These are phyloP conservation scores for Coranthus polyacanthus DNA, from an alignment of 2,797 vertebrate genomes.

Conservation along the genomic window DNA sequence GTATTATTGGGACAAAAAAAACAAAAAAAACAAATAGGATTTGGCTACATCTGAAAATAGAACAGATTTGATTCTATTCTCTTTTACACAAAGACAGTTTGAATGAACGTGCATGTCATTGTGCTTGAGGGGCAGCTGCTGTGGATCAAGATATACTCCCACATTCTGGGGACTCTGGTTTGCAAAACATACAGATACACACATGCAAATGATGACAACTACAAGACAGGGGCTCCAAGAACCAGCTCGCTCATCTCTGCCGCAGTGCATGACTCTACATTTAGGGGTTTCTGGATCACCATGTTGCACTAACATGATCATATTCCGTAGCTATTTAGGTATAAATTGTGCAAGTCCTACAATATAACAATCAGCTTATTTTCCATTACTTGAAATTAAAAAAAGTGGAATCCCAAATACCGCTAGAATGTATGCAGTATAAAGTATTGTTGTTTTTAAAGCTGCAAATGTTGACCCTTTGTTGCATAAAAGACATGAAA, in stretches of 20 bases:
- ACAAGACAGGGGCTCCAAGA: slow-evolving; percentile 63
- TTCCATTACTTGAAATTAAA: no score
- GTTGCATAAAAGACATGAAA: no score
- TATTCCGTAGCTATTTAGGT: not conserved
- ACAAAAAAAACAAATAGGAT: slow-evolving; percentile 48
- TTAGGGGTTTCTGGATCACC: slow-evolving; percentile 14
- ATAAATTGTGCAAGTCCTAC: no score
- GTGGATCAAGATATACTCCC: slow-evolving; percentile 48
- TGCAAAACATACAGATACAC: slow-evolving; percentile 20
- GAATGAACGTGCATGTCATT: slow-evolving; percentile 44
- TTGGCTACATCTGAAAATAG: slow-evolving; percentile 59
- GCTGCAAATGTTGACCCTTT: no score
- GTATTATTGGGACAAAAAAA: slow-evolving; percentile 41
- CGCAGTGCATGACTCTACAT: slow-evolving; percentile 7
- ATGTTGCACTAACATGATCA: not conserved
- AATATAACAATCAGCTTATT: no score
- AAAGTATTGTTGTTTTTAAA: no score
- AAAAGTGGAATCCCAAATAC: no score
- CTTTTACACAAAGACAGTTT: slow-evolving; percentile 54
- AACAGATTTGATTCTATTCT: slow-evolving; percentile 56
- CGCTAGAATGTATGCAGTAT: no score
- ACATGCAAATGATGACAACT: slow-evolving; percentile 42
- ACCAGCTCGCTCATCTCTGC: slow-evolving; percentile 21
- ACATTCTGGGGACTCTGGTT: slow-evolving; percentile 34
- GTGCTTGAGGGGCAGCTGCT: slow-evolving; percentile 66